These are phyloP conservation scores for Oligia strigilis DNA, from an alignment of 2,888 invertebrate species.

Conservation along the genomic window DNA sequence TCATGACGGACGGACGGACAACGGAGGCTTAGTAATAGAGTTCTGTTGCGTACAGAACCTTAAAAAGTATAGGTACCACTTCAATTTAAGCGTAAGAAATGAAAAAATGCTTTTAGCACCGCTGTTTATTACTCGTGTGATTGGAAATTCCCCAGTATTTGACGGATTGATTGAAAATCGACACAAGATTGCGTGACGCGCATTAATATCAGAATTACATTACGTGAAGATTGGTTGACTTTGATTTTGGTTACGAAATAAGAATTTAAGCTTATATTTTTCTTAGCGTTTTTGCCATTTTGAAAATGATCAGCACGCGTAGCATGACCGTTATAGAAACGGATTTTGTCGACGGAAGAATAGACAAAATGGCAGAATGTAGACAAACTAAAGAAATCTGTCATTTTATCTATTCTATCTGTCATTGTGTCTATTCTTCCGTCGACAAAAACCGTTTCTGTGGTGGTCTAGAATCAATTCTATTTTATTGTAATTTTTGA, in stretches of 20 bases:
- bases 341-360: not conserved
- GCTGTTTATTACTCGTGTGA: constrained; percentile 65
- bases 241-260: constrained; percentile 18
- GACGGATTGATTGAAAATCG: constrained; percentile 64
- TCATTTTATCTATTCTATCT: too few relatives aligned
- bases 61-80: constrained; percentile 37
- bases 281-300: too few relatives aligned
- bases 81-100: constrained; percentile 70
- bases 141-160: constrained; percentile 65
- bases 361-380: too few relatives aligned
- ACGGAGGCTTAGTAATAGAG: not conserved
- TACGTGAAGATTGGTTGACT: constrained; percentile 30
- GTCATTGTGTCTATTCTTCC: too few relatives aligned
- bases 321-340: not conserved
- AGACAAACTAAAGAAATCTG: too few relatives aligned
- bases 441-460: too few relatives aligned
- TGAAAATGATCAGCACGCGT: not conserved
- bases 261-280: not conserved
- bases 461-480: too few relatives aligned
- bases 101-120: constrained; percentile 71
- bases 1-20: not conserved
- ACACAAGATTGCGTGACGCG: constrained; percentile 50
- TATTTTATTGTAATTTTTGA: too few relatives aligned
- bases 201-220: constrained; percentile 45
- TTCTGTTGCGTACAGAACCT: not conserved